A percentile compares a stretch with the other conserved stretches of the same genome.
phyloP scores from a whole-genome alignment of 2,888 invertebrate species.

The Coremacera marginata region DNA sequence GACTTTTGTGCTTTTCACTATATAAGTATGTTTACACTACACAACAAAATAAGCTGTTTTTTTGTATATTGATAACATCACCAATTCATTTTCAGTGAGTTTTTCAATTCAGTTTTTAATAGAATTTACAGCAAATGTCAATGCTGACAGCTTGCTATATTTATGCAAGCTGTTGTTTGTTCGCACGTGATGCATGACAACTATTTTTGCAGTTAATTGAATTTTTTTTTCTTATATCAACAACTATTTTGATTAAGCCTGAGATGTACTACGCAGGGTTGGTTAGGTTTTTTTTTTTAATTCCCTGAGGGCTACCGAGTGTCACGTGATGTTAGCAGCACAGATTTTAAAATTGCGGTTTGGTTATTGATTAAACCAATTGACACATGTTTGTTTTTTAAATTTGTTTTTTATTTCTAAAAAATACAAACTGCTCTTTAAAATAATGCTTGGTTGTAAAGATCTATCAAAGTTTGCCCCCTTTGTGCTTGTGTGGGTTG shows the following conservation, averaged over 20 bases:
- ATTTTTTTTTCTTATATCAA: slow-evolving; percentile 45
- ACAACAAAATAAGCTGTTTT: too few species aligned
- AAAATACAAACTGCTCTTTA: too few species aligned
- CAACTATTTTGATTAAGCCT: background rate
- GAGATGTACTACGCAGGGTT: background rate
- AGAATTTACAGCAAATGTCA: slow-evolving; percentile 4
- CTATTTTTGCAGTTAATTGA: slow-evolving; percentile 49
- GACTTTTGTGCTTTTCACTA: too few species aligned
- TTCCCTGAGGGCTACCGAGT: background rate
- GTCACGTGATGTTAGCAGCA: slow-evolving; percentile 1
- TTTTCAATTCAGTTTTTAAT: background rate
- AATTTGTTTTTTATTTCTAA: background rate
- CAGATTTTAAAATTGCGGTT: slow-evolving; percentile 49
- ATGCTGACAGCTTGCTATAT: slow-evolving; percentile 37
- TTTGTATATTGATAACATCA: too few species aligned
- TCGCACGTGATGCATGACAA: slow-evolving; percentile 40
- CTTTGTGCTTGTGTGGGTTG: slow-evolving; percentile 48
- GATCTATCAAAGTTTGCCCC: slow-evolving; percentile 7
- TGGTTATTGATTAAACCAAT: slow-evolving; percentile 59
- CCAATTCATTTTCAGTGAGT: too few species aligned
- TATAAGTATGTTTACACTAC: too few species aligned
- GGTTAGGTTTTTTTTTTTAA: background rate
- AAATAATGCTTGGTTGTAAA: too few species aligned
- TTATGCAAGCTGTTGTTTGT: slow-evolving; percentile 40
- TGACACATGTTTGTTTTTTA: slow-evolving; percentile 52